phyloP scores from a whole-genome alignment of 2,113 vertebrate species.

The Ptychochromis oligacanthus region DNA sequence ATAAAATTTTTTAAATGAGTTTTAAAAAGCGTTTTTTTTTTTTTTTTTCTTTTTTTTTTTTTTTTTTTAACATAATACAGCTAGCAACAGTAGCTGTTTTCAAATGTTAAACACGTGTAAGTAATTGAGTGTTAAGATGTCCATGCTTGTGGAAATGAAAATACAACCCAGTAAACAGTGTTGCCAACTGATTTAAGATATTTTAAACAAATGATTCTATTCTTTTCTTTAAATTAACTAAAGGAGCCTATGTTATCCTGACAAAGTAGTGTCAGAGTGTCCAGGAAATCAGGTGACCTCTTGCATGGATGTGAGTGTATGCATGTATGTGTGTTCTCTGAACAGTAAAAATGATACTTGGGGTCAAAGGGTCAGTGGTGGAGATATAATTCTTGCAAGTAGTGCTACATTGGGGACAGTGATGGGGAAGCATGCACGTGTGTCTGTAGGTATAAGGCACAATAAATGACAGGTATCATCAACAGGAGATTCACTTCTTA shows the following conservation, averaged over 20 bases:
- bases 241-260: not conserved
- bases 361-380: slow-evolving; percentile 44
- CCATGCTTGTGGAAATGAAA: too few species aligned
- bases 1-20: too few species aligned
- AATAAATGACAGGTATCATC: slow-evolving; percentile 65
- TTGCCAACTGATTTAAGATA: too few species aligned
- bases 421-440: not conserved
- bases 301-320: not conserved
- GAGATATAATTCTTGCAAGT: slow-evolving; percentile 48
- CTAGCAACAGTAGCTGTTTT: too few species aligned
- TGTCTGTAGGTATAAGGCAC: slow-evolving; percentile 32
- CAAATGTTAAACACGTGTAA: not conserved
- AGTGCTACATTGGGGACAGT: slow-evolving; percentile 25
- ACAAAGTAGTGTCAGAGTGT: slow-evolving; percentile 2
- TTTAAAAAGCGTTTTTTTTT: too few species aligned
- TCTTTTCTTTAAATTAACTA: too few species aligned
- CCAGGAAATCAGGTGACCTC: not conserved
- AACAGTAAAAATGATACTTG: slow-evolving; percentile 52
- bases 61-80: too few species aligned
- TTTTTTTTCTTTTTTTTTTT: too few species aligned
- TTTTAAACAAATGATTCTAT: too few species aligned
- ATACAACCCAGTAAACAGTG: too few species aligned
- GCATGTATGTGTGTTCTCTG: slow-evolving; percentile 12
- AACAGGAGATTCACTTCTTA: slow-evolving; percentile 69
- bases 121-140: rapidly evolving